Base-by-base conservation (phyloP, 2,113 vertebrate species). In the Illadopsis cleaveri region DNA sequence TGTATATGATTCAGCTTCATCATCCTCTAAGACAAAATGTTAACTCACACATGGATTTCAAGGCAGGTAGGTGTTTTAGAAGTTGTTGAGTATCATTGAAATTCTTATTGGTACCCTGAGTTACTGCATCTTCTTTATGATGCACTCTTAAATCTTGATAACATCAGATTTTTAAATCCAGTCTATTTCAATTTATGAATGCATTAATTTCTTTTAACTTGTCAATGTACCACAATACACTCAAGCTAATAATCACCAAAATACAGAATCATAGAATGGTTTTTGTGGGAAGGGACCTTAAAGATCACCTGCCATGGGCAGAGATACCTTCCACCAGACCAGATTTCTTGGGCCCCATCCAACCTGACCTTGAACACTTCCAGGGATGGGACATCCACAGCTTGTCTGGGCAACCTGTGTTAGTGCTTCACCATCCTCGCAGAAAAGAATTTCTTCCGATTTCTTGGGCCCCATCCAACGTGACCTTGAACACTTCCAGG, bases 1-100 rank as follows among this genome's bases (percentile, higher is more conserved):
- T 40, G 5, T 71, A 75, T 72, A 60, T 66, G 1, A n/a, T 73
- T 76, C 1, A 0, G 0, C 6, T 76, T 93, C 3, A 3, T 60
- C 72, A 24, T 68, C 48, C 5, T 61, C 3, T 44, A 76, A 85
- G 45, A 35, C 31, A 79, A 69, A 48, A 51, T n/a, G 25, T 78
- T 62, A 66, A 73, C 18, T 88, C 37, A 28, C 1, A 2, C 30
- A n/a, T 84, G 33, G 9, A 58, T 86, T 78, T 64, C 31, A 75
- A 78, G 47, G 56, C 66, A 88, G 57, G 23, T 58, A n/a, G 15
- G 5, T 75, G 24, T 70, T 90, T 31, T 51, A 62, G 15, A 70
- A 73, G 31, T 48, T 90, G 4, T 44, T 81, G 61, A 90, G 47
- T 42, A 47, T 19, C 8, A 21, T 2, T 76, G 16, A 14, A 77